Percentiles rank a stretch among this genome's conserved stretches.
Conservation (phyloP, 2,888 invertebrate species). For the Amphipyra tragopoginis region DNA sequence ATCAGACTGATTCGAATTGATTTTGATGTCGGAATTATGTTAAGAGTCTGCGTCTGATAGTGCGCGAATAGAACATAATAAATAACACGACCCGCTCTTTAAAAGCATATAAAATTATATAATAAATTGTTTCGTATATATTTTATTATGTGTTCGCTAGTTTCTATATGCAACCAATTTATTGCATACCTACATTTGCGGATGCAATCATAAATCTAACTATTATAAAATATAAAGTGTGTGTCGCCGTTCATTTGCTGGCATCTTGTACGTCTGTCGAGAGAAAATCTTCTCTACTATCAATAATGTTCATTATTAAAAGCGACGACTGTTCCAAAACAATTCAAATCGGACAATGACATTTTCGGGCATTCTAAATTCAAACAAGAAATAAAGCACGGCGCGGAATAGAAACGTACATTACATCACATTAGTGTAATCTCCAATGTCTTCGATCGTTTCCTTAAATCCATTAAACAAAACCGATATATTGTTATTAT, state of each 20-base stretch:
- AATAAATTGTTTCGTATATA: constrained; percentile 19
- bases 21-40: constrained; percentile 75
- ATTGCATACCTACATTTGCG: constrained; percentile 47
- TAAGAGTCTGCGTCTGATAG: constrained; percentile 57
- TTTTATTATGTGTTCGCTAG: constrained; percentile 12
- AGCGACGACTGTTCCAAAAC: constrained; percentile 48
- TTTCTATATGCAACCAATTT: constrained; percentile 39
- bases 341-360: constrained; percentile 37
- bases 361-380: constrained; percentile 42
- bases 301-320: constrained; percentile 53
- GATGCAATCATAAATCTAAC: constrained; percentile 51
- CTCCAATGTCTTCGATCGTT: constrained; percentile 71
- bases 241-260: constrained; percentile 47
- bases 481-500: constrained; percentile 71
- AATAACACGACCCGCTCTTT: constrained; percentile 48
- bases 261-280: constrained; percentile 30
- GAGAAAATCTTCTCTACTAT: constrained; percentile 44
- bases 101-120: constrained; percentile 35
- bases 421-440: constrained; percentile 61
- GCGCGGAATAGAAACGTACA: constrained; percentile 55
- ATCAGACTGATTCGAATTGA: constrained; percentile 79
- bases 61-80: constrained; percentile 50
- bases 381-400: constrained; percentile 55
- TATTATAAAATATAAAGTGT: constrained; percentile 51
- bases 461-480: constrained; percentile 74